phyloP scores from a whole-genome alignment of 2,113 vertebrate genomes.

The Apodemus speciosus region DNA sequence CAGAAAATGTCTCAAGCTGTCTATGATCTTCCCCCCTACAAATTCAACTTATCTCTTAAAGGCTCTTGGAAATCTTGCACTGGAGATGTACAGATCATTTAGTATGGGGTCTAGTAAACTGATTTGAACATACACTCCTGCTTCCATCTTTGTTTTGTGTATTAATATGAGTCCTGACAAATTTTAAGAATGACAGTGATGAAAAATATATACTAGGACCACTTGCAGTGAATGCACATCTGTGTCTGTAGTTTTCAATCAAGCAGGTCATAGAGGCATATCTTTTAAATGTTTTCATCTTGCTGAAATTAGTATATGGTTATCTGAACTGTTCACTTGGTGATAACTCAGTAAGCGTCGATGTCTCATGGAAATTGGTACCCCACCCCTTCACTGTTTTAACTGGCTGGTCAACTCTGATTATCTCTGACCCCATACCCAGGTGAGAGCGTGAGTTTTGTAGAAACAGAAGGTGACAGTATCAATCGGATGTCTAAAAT shows the following conservation, averaged over 20 bases:
- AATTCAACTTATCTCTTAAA: background rate
- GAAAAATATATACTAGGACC: background rate
- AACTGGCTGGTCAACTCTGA: background rate
- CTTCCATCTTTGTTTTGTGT: background rate
- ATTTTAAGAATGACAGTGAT: background rate
- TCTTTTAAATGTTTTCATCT: background rate
- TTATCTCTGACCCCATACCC: background rate
- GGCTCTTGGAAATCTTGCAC: slow-evolving; percentile 28
- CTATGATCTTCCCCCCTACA: background rate
- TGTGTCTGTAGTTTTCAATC: background rate
- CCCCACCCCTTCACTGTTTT: background rate
- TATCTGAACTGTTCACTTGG: background rate
- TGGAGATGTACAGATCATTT: background rate
- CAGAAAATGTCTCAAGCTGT: background rate
- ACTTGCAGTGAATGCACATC: background rate
- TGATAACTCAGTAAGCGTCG: background rate
- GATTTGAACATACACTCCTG: background rate
- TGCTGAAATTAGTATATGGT: background rate
- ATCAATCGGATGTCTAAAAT: background rate
- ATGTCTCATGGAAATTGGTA: background rate
- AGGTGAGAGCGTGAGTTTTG: background rate
- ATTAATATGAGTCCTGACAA: background rate
- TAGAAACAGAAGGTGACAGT: background rate
- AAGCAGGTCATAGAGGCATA: background rate
- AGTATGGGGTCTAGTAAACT: background rate